These are phyloP conservation scores for Mus minutoides DNA, from an alignment of 2,797 vertebrate genomes.

Conservation along the genomic window DNA sequence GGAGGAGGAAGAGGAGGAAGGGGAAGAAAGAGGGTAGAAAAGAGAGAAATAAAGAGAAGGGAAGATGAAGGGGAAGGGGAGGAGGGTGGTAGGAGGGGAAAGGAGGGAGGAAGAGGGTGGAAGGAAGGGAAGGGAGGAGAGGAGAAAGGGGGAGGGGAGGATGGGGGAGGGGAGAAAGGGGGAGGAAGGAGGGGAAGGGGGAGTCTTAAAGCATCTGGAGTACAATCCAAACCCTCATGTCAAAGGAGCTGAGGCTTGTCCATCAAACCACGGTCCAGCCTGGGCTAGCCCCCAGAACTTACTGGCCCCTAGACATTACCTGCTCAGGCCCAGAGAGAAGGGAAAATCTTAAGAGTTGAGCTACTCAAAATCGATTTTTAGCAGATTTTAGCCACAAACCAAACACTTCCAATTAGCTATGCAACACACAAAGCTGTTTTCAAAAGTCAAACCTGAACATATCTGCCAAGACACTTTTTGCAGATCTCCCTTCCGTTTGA, in stretches of 20 bases:
- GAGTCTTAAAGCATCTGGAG: neutral
- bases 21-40: fast-evolving
- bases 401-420: neutral
- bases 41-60: too few relatives aligned
- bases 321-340: neutral
- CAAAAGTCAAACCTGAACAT: neutral
- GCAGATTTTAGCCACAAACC: neutral
- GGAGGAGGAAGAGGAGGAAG: too few relatives aligned
- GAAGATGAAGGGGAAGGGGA: too few relatives aligned
- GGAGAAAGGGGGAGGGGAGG: neutral
- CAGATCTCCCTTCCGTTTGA: neutral
- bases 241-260: neutral
- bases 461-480: neutral
- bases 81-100: too few relatives aligned
- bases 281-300: neutral
- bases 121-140: fast-evolving
- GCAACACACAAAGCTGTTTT: neutral
- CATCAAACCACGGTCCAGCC: neutral
- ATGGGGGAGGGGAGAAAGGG: fast-evolving
- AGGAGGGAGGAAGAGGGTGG: too few relatives aligned
- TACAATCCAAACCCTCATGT: neutral
- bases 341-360: neutral
- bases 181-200: too few relatives aligned
- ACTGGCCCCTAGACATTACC: neutral
- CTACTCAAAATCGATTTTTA: neutral